Base-by-base conservation (phyloP, 2,113 vertebrate genomes). In the Elephantulus edwardii region DNA sequence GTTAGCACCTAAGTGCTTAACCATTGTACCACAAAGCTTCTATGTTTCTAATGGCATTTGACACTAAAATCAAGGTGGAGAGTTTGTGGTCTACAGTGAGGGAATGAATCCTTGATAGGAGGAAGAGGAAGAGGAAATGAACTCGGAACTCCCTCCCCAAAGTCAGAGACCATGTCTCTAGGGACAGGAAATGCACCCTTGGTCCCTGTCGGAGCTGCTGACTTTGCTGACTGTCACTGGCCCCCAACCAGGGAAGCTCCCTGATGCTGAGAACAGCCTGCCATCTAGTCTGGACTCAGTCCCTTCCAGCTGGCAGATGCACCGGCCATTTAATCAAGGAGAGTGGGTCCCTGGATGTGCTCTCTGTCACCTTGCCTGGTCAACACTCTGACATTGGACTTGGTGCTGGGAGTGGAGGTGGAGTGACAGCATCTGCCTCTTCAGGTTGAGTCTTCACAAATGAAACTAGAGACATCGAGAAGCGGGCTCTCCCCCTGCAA, bases 281-380 rank as follows among this genome's bases (percentile, higher is more conserved):
- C 0, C 17, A 9, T 30, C 38, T 11, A 2, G 38, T 13, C 77
- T 83, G 77, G 72, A 62, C 56, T 40, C 82, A 0, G 3, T 11
- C 38, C 35, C 44, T 83, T 33, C 38, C 7, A 14, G 74, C n/a
- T 4, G 35, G 72, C 74, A 60, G 35, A 28, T 6, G 16, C 19
- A 2, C 33, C 8, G 60, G 48, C 50, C 20, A 30, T 86, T 80
- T 90, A 80, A 93, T 93, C 58, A 66, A 30, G 91, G 38, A 56
- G 66, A 93, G 78, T 72, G 75, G 24, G 8, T 83, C 20, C 48
- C 60, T 92, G 95, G 89, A 40, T 9, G n/a, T n/a, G n/a, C 44
- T 56, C 0, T 13, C 8, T 0, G 2, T 54, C 30, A 4, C 35
- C 9, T 6, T 2, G 3, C 70, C 64, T 78, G 93, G 86, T 46